Percentiles rank a stretch among this genome's conserved stretches.
Evolutionary conservation across 2,888 invertebrate species (phyloP).

Genomic region (Galerucella calmariensis): DNA sequence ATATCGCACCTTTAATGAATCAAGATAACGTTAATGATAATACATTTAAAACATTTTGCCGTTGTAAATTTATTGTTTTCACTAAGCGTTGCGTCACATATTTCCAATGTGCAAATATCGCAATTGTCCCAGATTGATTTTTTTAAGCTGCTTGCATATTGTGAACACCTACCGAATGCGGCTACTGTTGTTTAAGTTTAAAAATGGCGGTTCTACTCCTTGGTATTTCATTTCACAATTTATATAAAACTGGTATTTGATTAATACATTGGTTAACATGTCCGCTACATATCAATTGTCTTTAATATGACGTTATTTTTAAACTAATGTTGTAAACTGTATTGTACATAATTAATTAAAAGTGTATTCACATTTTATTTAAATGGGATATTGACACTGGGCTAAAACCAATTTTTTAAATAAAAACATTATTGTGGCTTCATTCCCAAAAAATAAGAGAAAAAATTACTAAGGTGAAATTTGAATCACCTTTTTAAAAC

Average conservation of each 20-base stretch:
- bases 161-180: conserved; percentile 22
- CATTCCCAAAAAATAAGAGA: too few relatives aligned
- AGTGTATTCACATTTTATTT: too few relatives aligned
- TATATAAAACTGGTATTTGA: conserved; percentile 29
- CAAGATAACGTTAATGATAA: not conserved
- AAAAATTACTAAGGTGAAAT: too few relatives aligned
- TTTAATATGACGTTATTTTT: not conserved
- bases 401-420: too few relatives aligned
- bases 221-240: conserved; percentile 32
- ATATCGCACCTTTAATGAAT: not conserved
- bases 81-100: conserved; percentile 38
- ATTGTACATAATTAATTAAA: too few relatives aligned
- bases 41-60: not conserved
- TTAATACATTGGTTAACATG: conserved; percentile 18
- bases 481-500: too few relatives aligned
- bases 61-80: conserved; percentile 33
- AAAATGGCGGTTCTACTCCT: conserved; percentile 21
- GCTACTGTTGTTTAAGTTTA: conserved; percentile 23
- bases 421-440: too few relatives aligned
- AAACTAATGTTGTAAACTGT: not conserved
- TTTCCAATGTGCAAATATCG: conserved; percentile 14
- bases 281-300: not conserved
- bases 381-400: too few relatives aligned
- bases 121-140: conserved; percentile 21
- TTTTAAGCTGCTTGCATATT: conserved; percentile 15